Evolutionary conservation across 2,797 vertebrate genomes (phyloP), one percentile per base, ranked within the genome.

Genomic region (Acrossocheilus fasciatus): DNA sequence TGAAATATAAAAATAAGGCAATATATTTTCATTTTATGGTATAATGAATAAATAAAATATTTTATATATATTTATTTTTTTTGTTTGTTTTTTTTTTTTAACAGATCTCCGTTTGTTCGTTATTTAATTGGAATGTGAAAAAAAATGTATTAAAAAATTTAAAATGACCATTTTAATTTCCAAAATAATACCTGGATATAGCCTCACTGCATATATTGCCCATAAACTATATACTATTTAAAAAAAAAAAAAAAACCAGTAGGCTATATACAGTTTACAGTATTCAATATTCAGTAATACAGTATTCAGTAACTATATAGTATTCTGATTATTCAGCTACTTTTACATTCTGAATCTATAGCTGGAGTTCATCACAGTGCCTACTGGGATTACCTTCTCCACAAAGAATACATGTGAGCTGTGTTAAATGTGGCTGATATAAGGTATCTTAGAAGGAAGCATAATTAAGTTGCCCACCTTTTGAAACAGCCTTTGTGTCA

Each of bases 381-480:
- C 43, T 62, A 43, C 14, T 79, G 54, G 20, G 76, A 79, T 43
- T 43, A 79, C 54, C 9, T 79, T 43, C 2, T 62, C 15, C 23
- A 62, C 23, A 43, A 45, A 64, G 39, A 64, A 45, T 20, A 76
- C 30, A 54, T 23, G 50, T 54, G 74, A 76, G 2, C 23, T 59
- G 7, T 6, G 12, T 41, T 78, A 59, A 77, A 54, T 77, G 3
- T 17, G 14, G 57, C 57, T 45, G n/a, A 64, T 45, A 45, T 30
- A 79, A 62, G 54, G 36, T 18, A 64, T 62, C n/a, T 64, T 30
- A 59, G 9, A 47, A 59, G 36, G 20, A 0, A 78, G 7, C 3
- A 17, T 78, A 59, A 78, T 78, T 78, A 79, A 18, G 77, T 45
- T 64, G 2, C 54, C 54, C 39, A 43, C 76, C 54, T 62, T 62